Evolutionary conservation across 2,797 vertebrate species (phyloP).

Genomic region (Enteromius mattozi): DNA sequence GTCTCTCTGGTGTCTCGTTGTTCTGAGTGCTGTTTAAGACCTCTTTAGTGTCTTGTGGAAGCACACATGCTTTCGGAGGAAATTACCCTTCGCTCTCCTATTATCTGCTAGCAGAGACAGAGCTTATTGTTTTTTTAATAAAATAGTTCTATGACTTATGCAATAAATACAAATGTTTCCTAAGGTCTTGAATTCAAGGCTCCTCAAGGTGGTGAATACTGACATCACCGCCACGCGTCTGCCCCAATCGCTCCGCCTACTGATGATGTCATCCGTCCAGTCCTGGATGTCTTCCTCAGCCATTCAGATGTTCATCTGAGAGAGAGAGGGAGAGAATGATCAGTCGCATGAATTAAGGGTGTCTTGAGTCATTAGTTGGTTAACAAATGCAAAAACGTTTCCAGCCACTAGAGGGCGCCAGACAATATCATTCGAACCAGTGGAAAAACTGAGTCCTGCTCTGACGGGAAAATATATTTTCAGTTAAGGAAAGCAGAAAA

Average conservation of each 20-base stretch:
- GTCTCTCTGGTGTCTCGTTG: conserved; percentile 7
- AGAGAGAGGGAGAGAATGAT: not conserved
- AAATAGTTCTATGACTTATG: conserved; percentile 44
- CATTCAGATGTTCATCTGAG: not conserved
- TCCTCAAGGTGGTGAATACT: conserved; percentile 51
- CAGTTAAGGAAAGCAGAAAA: not conserved
- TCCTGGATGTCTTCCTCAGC: not conserved
- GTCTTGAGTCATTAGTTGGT: not conserved
- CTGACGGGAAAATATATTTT: not conserved
- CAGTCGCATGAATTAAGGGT: not conserved
- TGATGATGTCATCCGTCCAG: conserved; percentile 62
- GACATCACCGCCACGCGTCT: conserved; percentile 32
- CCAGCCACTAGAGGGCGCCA: conserved; percentile 5
- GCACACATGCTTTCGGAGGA: conserved; percentile 22
- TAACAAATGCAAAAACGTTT: not conserved
- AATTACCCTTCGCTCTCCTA: conserved; percentile 1
- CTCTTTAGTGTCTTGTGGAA: conserved; percentile 43
- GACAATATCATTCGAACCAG: not conserved
- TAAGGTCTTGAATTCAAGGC: conserved; percentile 31
- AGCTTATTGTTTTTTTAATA: conserved; percentile 45
- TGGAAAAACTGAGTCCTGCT: not conserved
- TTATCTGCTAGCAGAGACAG: conserved; percentile 41
- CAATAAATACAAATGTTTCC: conserved; percentile 57
- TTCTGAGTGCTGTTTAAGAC: conserved; percentile 9
- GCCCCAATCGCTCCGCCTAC: not conserved